phyloP scores from a whole-genome alignment of 2,113 vertebrate genomes.

The Anser cygnoides region DNA sequence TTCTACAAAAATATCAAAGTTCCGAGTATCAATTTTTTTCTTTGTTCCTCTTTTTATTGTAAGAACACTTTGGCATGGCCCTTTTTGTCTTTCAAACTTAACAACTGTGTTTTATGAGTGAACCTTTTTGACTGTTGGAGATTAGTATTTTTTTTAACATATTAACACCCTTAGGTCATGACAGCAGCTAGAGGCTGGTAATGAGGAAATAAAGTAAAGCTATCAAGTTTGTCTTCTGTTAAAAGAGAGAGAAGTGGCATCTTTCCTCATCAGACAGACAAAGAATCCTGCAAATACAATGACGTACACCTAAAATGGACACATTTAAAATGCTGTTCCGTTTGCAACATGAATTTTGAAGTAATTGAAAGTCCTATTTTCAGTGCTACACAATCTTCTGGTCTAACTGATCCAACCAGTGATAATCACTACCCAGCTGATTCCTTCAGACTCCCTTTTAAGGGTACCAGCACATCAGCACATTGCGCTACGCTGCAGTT shows the following conservation, averaged over 20 bases:
- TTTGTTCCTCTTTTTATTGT: background rate
- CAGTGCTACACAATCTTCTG: background rate
- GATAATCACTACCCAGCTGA: background rate
- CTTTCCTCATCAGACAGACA: background rate
- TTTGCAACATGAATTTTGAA: background rate
- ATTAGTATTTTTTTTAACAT: background rate
- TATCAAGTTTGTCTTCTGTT: background rate
- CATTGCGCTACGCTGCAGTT: background rate
- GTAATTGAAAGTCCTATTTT: background rate
- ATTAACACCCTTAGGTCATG: background rate
- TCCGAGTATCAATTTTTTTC: background rate
- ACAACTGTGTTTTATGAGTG: background rate
- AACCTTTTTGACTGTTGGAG: background rate
- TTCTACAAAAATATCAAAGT: background rate
- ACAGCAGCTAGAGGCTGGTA: background rate
- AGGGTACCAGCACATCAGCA: background rate
- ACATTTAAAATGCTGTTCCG: background rate
- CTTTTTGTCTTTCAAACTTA: background rate
- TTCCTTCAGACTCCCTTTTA: background rate
- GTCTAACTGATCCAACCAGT: constrained; percentile 13
- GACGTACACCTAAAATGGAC: background rate
- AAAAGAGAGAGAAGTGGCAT: background rate
- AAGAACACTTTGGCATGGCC: background rate
- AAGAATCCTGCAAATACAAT: background rate
- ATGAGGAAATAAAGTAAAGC: background rate